Evolutionary conservation across 30 jellyfish, hydroid and myxozoan genomes (phyloP).

Genomic region (Turritopsis rubra): DNA sequence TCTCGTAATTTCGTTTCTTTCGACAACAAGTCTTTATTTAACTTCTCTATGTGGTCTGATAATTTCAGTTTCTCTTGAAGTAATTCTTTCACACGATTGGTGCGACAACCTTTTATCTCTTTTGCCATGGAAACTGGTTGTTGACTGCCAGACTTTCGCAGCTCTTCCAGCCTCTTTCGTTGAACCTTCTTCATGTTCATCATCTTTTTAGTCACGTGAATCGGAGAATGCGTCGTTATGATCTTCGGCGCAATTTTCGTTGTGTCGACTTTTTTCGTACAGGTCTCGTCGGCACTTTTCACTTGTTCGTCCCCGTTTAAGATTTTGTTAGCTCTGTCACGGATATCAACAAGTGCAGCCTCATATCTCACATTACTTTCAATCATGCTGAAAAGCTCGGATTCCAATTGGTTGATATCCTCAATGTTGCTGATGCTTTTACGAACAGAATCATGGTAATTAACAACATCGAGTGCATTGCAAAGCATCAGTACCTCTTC

Average conservation of each 20-base stretch:
- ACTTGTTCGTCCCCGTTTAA: background rate
- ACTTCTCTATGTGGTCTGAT: constrained; percentile 9
- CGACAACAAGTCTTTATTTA: constrained; percentile 11
- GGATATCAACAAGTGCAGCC: constrained; percentile 50
- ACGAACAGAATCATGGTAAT: constrained; percentile 7
- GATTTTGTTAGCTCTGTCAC: background rate
- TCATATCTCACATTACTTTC: constrained; percentile 71
- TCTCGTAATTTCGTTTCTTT: constrained; percentile 24
- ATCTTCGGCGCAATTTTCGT: background rate
- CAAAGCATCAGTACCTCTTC: constrained; percentile 19
- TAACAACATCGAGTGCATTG: constrained; percentile 19
- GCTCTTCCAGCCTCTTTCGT: constrained; percentile 13
- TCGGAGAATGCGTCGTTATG: constrained; percentile 13
- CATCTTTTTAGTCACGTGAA: constrained; percentile 24
- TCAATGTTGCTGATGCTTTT: constrained; percentile 23
- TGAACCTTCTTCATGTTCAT: constrained; percentile 22
- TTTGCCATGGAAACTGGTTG: constrained; percentile 25
- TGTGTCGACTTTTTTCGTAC: background rate
- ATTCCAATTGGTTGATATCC: constrained; percentile 56
- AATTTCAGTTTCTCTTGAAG: constrained; percentile 26
- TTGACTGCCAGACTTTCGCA: constrained; percentile 11
- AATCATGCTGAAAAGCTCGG: constrained; percentile 74
- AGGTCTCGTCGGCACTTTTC: background rate
- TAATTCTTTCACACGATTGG: constrained; percentile 28
- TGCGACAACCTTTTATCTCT: constrained; percentile 37